A percentile compares a stretch with the other conserved stretches of the same genome.
Evolutionary conservation across 2,113 vertebrate genomes (phyloP).

Genomic region (Cichladusa arquata): DNA sequence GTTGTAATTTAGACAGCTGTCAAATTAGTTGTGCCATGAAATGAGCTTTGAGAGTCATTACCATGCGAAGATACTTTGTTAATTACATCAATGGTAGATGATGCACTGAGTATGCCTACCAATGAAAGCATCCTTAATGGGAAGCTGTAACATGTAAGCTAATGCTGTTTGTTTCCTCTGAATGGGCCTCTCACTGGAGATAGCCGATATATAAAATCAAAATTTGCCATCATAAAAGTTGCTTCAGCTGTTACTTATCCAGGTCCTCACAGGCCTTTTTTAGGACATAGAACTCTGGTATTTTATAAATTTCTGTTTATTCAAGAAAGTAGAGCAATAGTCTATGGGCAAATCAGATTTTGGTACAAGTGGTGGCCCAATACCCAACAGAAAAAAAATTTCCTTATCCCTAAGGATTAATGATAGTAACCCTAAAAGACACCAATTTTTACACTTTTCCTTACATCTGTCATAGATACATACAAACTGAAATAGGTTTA

Average conservation of each 20-base stretch:
- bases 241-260: neutral
- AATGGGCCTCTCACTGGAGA: neutral
- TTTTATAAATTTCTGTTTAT: neutral
- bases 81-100: conserved; percentile 23
- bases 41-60: conserved; percentile 36
- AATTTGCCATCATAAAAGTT: neutral
- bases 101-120: neutral
- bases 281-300: neutral
- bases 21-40: conserved; percentile 31
- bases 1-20: conserved; percentile 54
- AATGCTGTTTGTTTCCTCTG: neutral
- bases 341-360: neutral
- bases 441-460: neutral
- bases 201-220: neutral
- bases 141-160: neutral
- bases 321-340: neutral
- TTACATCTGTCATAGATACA: neutral
- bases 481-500: neutral
- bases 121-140: neutral
- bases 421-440: neutral
- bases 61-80: neutral
- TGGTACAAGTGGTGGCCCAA: neutral
- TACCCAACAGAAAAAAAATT: neutral
- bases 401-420: neutral
- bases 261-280: neutral